Evolutionary conservation across 1,140 invertebrate species (phyloP), one percentile per base, ranked within the genome.

Genomic region (Zeugodacus cucurbitae): DNA sequence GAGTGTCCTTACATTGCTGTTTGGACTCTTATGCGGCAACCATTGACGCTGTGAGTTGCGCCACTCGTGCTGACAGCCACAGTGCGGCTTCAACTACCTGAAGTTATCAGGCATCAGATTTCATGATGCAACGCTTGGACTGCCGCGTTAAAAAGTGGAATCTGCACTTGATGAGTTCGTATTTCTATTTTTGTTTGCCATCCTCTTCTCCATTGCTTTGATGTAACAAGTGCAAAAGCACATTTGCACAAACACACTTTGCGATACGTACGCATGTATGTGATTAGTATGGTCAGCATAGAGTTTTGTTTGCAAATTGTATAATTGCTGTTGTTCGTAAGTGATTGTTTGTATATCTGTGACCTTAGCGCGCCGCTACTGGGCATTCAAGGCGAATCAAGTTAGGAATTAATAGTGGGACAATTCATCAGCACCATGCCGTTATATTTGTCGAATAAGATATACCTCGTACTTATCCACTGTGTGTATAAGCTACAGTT

Each of bases 41-140:
- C 20, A n/a, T 82, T 48, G 14, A n/a, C 48, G 48, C 48, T 62
- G 44, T 54, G 41, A 48, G 74, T 32, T 82, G 37, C 41, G 74
- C 74, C 26, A 82, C 74, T 82, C 74, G 74, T 82, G 74, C 74
- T 48, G 74, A 82, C 74, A 82, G 74, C 74, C 48, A 48, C 48
- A 48, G n/a, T 82, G 37, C 34, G 74, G 74, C 74, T 82, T 82
- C 41, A 82, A 54, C 74, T 82, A 41, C 34, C 74, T 37, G 20
- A 82, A 48, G 74, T 17, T 82, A 82, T 82, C 74, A 82, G 20
- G 11, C 44, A 82, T 82, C 37, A 82, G 74, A 82, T 82, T 82
- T 82, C 74, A 82, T 82, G 74, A n/a, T 82, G 74, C 41, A 82
- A 82, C 41, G 74, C 74, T 82, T 82, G 41, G 74, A 82, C 41